phyloP scores from a whole-genome alignment of 2,797 vertebrate species.

The Falco peregrinus region DNA sequence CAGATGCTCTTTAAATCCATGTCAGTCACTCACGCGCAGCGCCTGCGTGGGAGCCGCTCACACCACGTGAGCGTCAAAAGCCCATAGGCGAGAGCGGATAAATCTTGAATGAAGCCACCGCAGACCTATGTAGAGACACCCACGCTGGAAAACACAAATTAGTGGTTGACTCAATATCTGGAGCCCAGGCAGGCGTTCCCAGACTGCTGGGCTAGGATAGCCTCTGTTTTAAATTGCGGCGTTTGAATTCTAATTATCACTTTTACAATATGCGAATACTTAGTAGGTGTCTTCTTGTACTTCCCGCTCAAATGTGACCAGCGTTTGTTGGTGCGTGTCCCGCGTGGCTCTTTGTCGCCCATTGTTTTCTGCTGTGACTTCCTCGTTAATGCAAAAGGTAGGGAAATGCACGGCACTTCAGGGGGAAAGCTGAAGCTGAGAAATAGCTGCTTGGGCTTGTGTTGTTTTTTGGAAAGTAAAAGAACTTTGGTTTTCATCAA shows the following conservation, averaged over 20 bases:
- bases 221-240: not conserved
- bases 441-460: not conserved
- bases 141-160: constrained; percentile 30
- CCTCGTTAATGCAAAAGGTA: not conserved
- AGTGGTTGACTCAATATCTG: constrained; percentile 34
- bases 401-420: not conserved
- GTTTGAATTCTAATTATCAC: not conserved
- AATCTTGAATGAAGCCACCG: constrained; percentile 62
- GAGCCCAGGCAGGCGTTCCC: not conserved
- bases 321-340: fast-evolving
- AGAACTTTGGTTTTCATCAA: constrained; percentile 19
- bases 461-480: not conserved
- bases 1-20: not conserved
- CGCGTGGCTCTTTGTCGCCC: fast-evolving
- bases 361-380: not conserved
- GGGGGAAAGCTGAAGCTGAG: not conserved
- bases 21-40: not conserved
- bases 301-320: not conserved
- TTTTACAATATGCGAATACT: not conserved
- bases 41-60: constrained; percentile 1
- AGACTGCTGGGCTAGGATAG: not conserved
- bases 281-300: not conserved
- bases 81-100: constrained; percentile 48
- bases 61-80: constrained; percentile 34
- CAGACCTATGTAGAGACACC: constrained; percentile 53